Evolutionary conservation across 1,140 invertebrate genomes (phyloP).

Genomic region (Sinonovacula constricta): DNA sequence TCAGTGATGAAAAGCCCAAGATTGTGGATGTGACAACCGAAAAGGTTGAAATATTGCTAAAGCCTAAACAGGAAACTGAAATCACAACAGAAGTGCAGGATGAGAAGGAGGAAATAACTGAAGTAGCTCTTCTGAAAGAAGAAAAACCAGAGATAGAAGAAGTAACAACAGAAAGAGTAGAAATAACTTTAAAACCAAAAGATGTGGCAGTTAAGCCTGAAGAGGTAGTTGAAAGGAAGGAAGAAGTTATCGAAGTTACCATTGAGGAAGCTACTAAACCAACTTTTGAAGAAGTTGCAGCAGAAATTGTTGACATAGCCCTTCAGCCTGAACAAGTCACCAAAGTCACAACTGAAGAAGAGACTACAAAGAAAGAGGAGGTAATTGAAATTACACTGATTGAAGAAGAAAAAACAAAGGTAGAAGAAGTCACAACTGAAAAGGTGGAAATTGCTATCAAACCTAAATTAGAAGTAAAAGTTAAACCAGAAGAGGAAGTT

Average conservation of each 20-base stretch:
- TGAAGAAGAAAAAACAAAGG: not conserved
- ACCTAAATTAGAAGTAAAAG: constrained; percentile 19
- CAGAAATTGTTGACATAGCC: constrained; percentile 46
- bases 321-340: constrained; percentile 12
- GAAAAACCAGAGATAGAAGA: constrained; percentile 1
- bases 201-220: constrained; percentile 6
- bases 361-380: constrained; percentile 13
- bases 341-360: constrained; percentile 9
- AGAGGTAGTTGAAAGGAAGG: constrained; percentile 26
- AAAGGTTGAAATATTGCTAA: constrained; percentile 22
- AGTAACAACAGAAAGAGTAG: constrained; percentile 16
- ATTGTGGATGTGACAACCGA: constrained; percentile 12
- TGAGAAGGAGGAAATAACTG: constrained; percentile 7
- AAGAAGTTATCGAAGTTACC: constrained; percentile 43
- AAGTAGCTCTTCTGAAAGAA: constrained; percentile 11
- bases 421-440: constrained; percentile 14
- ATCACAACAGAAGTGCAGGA: not conserved
- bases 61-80: constrained; percentile 24
- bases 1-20: not conserved
- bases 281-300: constrained; percentile 29
- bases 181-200: constrained; percentile 52
- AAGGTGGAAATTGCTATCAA: constrained; percentile 10
- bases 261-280: constrained; percentile 45
- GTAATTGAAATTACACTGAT: constrained; percentile 17
- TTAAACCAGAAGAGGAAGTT: constrained; percentile 45